Evolutionary conservation across 2,113 vertebrate genomes (phyloP), one percentile per base, ranked within the genome.

Genomic region (Cavia porcellus): DNA sequence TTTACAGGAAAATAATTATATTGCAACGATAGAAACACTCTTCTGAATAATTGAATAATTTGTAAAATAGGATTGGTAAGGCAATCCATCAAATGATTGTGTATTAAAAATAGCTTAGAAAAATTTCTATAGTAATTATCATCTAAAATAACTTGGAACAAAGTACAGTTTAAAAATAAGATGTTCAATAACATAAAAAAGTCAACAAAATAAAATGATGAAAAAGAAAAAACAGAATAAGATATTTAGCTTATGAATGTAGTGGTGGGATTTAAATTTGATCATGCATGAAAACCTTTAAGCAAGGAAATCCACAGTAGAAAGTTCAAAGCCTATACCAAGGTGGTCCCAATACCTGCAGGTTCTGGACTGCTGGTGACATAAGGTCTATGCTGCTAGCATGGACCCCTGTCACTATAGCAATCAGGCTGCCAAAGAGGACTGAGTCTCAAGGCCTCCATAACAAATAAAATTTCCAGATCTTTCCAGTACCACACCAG

Each of bases 41-140:
- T 15, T 97, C 93, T 87, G 52, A 93, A 94, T 25, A 97, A 86
- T 59, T 89, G 96, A 74, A 89, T 95, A 94, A 93, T 95, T 96
- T 55, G 84, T 93, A 42, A 93, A 86, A 89, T 14, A 68, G 95
- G 66, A 83, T 3, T 59, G 93, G 89, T 94, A 61, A 97, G 12
- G 94, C 74, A 94, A 94, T 64, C 94, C 50, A 52, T 1, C n/a
- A 97, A 90, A 95, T 86, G 38, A 90, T 15, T 66, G 13, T 61
- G 15, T 81, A 70, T 84, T 4, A 90, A 94, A 93, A 89, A 82
- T 32, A 82, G 38, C 61, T 32, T 59, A 2, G 85, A 75, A 92
- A 93, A 90, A 28, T 87, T 90, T 17, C 8, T 75, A 19, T 35
- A 89, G 35, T 9, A 79, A 20, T 91, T 82, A 83, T 74, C 20